phyloP scores from a whole-genome alignment of 1,140 invertebrate species.

The Choristoneura fumiferana region DNA sequence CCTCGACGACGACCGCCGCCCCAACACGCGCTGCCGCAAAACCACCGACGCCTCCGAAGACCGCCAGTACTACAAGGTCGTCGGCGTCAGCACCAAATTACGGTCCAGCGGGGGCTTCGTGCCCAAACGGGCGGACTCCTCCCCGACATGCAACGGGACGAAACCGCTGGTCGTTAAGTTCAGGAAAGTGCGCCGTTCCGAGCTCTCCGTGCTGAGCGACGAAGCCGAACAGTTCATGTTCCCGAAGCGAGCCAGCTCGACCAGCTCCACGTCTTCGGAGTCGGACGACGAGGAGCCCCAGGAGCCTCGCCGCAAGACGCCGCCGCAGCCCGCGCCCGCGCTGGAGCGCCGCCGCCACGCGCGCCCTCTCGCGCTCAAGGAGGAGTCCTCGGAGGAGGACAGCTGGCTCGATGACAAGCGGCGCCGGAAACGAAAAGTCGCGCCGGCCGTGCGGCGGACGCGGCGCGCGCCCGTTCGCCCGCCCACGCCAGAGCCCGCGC shows the following conservation, averaged over 20 bases:
- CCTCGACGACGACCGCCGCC: constrained; percentile 53
- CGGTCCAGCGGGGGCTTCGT: constrained; percentile 79
- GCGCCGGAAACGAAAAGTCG: constrained; percentile 45
- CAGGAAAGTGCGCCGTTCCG: constrained; percentile 83
- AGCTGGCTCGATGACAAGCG: constrained; percentile 61
- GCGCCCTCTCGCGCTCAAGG: constrained; percentile 59
- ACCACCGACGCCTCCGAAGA: constrained; percentile 78
- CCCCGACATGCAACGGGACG: constrained; percentile 59
- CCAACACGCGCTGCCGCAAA: constrained; percentile 68
- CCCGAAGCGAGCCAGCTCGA: constrained; percentile 81
- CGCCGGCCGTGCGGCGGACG: constrained; percentile 35
- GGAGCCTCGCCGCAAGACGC: constrained; percentile 34
- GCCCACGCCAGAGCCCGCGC: not conserved
- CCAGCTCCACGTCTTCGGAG: constrained; percentile 73
- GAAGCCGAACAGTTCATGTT: constrained; percentile 93
- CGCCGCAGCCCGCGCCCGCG: constrained; percentile 25
- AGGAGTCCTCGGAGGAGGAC: constrained; percentile 69
- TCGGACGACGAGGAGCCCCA: constrained; percentile 33
- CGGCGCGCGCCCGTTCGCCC: constrained; percentile 32
- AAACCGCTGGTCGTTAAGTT: constrained; percentile 86
- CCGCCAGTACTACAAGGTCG: constrained; percentile 86
- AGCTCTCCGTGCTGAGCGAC: constrained; percentile 86
- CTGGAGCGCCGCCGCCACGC: constrained; percentile 54
- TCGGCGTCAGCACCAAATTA: constrained; percentile 84
- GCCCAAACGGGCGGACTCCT: constrained; percentile 50